Base-by-base conservation (phyloP, 2,888 invertebrate genomes). In the Drosophila buzzatii region DNA sequence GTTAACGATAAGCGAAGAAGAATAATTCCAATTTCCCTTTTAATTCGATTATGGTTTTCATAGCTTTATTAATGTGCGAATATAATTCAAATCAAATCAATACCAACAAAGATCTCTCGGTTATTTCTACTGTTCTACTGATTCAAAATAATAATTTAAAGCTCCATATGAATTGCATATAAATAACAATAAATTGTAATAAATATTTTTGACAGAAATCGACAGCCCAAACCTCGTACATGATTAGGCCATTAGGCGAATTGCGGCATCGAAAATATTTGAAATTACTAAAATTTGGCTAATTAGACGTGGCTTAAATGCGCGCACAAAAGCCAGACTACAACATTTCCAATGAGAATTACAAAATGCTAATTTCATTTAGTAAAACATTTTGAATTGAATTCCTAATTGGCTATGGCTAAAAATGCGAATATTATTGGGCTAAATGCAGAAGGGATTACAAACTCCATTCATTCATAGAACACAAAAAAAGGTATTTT, bases 301-400 rank as follows among this genome's bases (percentile, higher is more conserved):
- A 86, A 83, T 83, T 83, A 72, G 68, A 64, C 59, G 49, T 62
- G 60, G 59, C 66, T 73, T 63, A 76, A 70, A 67, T 62, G 64
- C 56, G 66, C 60, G 60, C 52, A 49, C 53, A 47, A 52, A 57
- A 71, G 62, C 60, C 51, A n/a, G n/a, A 53, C 63, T 62, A 62
- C 68, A 85, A 42, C 49, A 42, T 58, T 64, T 53, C 60, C 82
- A 87, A 84, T 76, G 74, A 66, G 69, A 66, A 81, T 63, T 69
- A 70, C 70, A 78, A 73, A 84, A 78, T 70, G 68, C 85, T 81
- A 84, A 84, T 84, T 89, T 71, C 71, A 78, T 78, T 83, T 83
- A 60, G 73, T 65, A 73, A 75, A 84, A 81, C 81, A 84, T 78
- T 84, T 84, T 9, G 41, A 75, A 89, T 81, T 78, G 88, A 76